Base-by-base conservation (phyloP, 2,797 vertebrate species). In the Anableps anableps region DNA sequence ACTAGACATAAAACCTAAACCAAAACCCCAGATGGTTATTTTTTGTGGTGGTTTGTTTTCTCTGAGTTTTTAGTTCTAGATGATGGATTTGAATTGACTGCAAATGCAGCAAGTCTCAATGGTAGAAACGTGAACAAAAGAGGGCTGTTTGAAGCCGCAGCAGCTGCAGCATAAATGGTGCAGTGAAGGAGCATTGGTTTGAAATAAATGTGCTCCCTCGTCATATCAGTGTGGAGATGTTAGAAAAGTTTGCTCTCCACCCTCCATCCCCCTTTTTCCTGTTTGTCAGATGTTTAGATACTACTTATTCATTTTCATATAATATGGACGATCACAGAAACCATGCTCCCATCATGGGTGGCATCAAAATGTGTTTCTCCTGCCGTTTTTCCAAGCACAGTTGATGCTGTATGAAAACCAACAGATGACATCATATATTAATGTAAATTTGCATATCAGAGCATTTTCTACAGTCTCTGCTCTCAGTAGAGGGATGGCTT, bases 401-500 rank as follows among this genome's bases (percentile, higher is more conserved):
- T 11, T 48, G 26, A 64, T 43, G n/a, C 68, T 83, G 62, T 82
- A 43, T 72, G 60, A 73, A 60, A 76, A 75, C 77, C 78, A 80
- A 68, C 51, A 81, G 64, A 80, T 83, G 82, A 80, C 79, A 85
- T 84, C 77, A 78, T 80, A 81, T 81, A 76, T 75, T 48, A 83
- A 77, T 77, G 19, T 38, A 6, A 60, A 87, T 83, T 86, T 85
- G 75, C 85, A 86, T 77, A 88, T 83, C 82, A 91, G 80, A 86
- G 81, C 17, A 31, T 74, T 81, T 82, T 43, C 66, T 58, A 26
- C 70, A 79, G 64, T 72, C 72, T 31, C 13, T n/a, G 66, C 55
- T 77, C 70, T 86, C 77, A 51, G 43, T n/a, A n/a, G 53, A 79
- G 48, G 23, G 48, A 70, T 19, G 58, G 58, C 68, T 77, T 66